Conservation (phyloP, 2,797 vertebrate genomes). For the Clarias platycephalus region DNA sequence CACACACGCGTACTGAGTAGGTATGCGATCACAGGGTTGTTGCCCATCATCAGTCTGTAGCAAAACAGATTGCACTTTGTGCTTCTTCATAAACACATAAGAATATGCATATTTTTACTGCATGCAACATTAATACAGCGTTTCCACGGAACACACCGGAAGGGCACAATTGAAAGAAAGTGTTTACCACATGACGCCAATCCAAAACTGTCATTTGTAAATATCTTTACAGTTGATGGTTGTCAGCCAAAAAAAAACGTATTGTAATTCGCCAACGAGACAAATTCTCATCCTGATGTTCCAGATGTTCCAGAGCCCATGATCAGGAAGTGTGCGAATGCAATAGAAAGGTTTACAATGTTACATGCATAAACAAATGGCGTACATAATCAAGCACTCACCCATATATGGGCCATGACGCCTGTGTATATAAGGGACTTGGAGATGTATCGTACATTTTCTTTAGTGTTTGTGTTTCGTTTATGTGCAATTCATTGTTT, state of each 20-base stretch:
- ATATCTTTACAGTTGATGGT: neutral
- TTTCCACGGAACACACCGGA: neutral
- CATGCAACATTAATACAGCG: constrained; percentile 12
- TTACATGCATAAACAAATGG: neutral
- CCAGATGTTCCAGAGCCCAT: neutral
- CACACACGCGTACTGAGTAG: neutral
- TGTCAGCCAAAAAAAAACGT: neutral
- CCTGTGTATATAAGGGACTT: constrained; percentile 37
- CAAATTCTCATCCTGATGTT: neutral
- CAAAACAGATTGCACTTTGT: neutral
- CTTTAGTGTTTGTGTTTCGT: constrained; percentile 36
- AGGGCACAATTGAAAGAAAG: neutral
- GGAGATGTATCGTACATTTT: constrained; percentile 40
- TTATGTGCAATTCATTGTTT: constrained; percentile 42
- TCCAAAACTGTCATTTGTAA: neutral
- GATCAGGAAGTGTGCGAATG: constrained; percentile 2
- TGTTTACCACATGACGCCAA: neutral
- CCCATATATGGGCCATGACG: constrained; percentile 21
- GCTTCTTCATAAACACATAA: neutral
- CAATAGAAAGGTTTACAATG: constrained; percentile 27
- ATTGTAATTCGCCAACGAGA: neutral
- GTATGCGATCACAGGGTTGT: neutral
- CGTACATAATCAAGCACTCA: constrained; percentile 14
- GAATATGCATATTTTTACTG: neutral
- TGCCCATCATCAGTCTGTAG: neutral